Conservation (phyloP, 2,113 vertebrate species). For the Notechis scutatus region DNA sequence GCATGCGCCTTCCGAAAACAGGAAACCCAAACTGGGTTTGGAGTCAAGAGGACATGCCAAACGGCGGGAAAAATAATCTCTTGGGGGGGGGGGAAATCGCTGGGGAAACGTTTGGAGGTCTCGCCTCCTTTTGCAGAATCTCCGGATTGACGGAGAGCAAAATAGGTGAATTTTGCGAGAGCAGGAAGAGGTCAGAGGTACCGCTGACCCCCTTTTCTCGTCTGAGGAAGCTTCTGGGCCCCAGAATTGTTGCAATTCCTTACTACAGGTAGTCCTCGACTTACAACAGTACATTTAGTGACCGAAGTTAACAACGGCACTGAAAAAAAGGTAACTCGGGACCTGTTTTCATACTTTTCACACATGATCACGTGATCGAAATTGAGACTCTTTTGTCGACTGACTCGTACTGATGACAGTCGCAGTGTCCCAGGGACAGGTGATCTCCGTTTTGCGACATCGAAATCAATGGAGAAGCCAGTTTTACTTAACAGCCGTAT, state of each 20-base stretch:
- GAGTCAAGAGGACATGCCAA: neutral
- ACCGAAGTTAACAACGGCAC: neutral
- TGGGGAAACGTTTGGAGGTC: too few relatives aligned
- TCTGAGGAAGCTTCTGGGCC: neutral
- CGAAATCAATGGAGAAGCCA: neutral
- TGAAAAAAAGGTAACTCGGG: neutral
- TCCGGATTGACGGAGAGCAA: too few relatives aligned
- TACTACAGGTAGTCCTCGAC: neutral
- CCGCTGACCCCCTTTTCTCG: neutral
- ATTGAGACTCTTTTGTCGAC: neutral
- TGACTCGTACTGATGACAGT: neutral
- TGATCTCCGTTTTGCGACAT: neutral
- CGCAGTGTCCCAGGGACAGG: neutral
- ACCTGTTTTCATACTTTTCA: neutral
- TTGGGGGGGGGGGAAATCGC: neutral
- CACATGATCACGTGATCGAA: neutral
- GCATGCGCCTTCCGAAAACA: neutral
- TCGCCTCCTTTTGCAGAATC: neutral
- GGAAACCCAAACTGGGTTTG: neutral
- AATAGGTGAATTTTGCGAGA: neutral
- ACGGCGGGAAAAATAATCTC: neutral
- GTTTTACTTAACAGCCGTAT: neutral
- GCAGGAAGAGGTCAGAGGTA: neutral
- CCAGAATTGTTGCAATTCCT: neutral
- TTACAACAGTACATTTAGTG: neutral